phyloP scores from a whole-genome alignment of 2,113 vertebrate genomes.

The Microtus oregoni region DNA sequence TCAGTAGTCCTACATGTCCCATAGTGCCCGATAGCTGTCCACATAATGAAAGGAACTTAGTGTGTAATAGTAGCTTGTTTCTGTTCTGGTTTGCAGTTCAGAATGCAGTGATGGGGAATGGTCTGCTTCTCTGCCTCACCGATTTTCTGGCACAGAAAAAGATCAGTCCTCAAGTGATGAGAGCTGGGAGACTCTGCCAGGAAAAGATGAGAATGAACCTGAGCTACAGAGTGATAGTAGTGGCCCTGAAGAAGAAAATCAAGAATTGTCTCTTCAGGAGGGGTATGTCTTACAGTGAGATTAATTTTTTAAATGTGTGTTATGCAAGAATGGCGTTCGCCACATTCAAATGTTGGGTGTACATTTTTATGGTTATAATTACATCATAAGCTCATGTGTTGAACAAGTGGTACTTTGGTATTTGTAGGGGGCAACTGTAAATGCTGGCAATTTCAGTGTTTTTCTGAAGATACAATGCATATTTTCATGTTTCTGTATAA shows the following conservation, averaged over 20 bases:
- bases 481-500: constrained; percentile 26
- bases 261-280: constrained; percentile 74
- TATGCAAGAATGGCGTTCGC: not conserved
- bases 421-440: constrained; percentile 23
- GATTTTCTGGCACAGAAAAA: constrained; percentile 85
- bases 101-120: constrained; percentile 89
- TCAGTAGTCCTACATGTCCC: not conserved
- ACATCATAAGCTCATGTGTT: not conserved
- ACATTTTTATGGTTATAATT: not conserved
- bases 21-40: not conserved
- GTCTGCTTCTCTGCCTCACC: constrained; percentile 82
- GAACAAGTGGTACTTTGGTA: not conserved
- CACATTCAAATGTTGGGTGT: not conserved
- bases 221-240: constrained; percentile 83
- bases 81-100: constrained; percentile 85
- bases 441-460: constrained; percentile 27
- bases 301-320: not conserved
- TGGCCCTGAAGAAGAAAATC: constrained; percentile 82
- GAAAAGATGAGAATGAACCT: constrained; percentile 80
- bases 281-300: constrained; percentile 75
- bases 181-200: constrained; percentile 88
- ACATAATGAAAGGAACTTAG: not conserved
- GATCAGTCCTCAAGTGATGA: constrained; percentile 87
- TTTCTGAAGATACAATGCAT: not conserved
- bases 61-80: constrained; percentile 16